Percentiles rank a stretch among this genome's conserved stretches.
These are phyloP conservation scores for Zaprionus gabonicus DNA, from an alignment of 1,140 invertebrate genomes.

Conservation along the genomic window DNA sequence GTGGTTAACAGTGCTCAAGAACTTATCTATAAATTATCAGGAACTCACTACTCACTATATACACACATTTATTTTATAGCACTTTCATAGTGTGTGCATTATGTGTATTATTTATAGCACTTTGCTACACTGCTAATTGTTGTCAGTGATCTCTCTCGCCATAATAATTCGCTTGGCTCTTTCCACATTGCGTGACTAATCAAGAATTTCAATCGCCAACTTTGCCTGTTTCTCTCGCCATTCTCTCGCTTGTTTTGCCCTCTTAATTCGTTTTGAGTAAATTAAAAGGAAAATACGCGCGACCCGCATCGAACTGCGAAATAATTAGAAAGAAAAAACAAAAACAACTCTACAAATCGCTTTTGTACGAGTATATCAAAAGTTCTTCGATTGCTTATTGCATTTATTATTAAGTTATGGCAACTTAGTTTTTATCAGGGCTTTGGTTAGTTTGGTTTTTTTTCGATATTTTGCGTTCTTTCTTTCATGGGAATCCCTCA, in stretches of 20 bases:
- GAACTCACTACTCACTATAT: not conserved
- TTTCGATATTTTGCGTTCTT: not conserved
- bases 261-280: not conserved
- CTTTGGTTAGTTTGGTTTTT: not conserved
- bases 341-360: too few species aligned
- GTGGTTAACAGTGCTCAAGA: not conserved
- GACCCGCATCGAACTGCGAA: not conserved
- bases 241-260: not conserved
- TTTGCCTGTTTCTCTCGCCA: not conserved
- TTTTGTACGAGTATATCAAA: not conserved
- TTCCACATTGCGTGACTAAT: not conserved
- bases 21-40: not conserved
- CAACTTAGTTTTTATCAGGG: not conserved
- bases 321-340: not conserved
- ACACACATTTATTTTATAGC: not conserved
- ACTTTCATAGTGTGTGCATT: not conserved
- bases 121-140: not conserved
- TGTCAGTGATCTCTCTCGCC: not conserved
- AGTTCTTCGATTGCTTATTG: not conserved
- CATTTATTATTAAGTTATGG: not conserved
- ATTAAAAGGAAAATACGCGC: not conserved
- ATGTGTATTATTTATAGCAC: constrained; percentile 1
- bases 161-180: not conserved
- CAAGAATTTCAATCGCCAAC: not conserved
- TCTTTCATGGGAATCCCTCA: not conserved